Base-by-base conservation (phyloP, 53 echinoderm and acorn worm genomes). In the Echinometra lucunter region DNA sequence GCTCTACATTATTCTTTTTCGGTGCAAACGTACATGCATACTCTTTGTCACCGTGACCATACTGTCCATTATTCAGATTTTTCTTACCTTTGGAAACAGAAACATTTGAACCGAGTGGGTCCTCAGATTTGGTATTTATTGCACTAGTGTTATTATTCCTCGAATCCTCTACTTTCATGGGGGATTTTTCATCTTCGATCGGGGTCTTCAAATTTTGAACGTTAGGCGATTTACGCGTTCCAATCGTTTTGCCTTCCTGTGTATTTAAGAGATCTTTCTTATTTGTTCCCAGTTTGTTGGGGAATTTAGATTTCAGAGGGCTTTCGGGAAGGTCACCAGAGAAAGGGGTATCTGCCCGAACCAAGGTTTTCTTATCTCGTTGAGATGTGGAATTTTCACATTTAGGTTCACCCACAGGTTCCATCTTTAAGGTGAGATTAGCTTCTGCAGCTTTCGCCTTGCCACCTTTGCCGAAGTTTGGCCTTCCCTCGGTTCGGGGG, bases 331-430 rank as follows among this genome's bases (percentile, higher is more conserved):
- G 92, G 56, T 92, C 92, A 38, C 74, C 92, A 1, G 92, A 45
- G 57, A 55, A 92, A 19, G 92, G 92, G 35, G 92, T 92, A 35
- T 92, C 92, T 55, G 78, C 58, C 92, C 92, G 45, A 9, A 92
- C 37, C 32, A 92, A 47, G 8, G 70, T 16, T 42, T 23, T 66
- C 44, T 35, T 78, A 0, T 92, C 92, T 23, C 75, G 47, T 37
- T 74, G 47, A 30, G 85, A 47, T 12, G 40, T n/a, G 18, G 85
- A 49, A 47, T 85, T 85, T 10, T 85, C 85, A 85, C 45, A 85
- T n/a, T 49, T 85, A 13, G 85, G 85, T n/a, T 30, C 53, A 47
- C 47, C 49, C n/a, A 49, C n/a, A 17, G 45, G 85, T 45, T 85
- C 85, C n/a, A 85, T 85, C 47, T 85, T 45, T n/a, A 85, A 85